phyloP scores from a whole-genome alignment of 2,797 vertebrate species.

The Glossophaga mutica region DNA sequence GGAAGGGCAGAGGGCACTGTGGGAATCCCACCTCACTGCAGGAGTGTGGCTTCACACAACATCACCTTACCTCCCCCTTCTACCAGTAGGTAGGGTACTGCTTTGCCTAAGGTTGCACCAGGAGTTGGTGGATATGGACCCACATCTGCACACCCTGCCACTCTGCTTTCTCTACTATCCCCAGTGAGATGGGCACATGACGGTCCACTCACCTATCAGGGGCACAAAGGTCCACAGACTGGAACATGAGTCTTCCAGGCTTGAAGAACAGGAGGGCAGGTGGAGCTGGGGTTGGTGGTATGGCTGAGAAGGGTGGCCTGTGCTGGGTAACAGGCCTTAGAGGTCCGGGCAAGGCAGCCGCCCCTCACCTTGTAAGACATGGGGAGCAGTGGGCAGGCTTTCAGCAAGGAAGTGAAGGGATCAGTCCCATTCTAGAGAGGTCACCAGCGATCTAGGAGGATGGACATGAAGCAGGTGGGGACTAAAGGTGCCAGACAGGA shows the following conservation, averaged over 20 bases:
- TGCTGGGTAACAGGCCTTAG: neutral
- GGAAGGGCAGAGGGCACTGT: neutral
- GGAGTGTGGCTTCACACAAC: neutral
- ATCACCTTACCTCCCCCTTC: rapidly evolving
- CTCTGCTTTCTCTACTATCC: neutral
- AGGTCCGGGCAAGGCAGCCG: neutral
- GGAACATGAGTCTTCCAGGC: neutral
- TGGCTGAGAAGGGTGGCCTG: neutral
- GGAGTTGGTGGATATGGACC: too few relatives aligned
- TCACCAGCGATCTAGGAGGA: rapidly evolving
- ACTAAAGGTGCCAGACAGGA: neutral
- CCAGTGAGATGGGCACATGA: neutral
- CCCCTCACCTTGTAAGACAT: neutral
- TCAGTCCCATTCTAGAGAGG: neutral
- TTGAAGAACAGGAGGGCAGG: neutral
- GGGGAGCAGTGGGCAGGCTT: neutral
- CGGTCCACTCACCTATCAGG: neutral
- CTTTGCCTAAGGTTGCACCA: neutral
- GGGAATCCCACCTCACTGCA: neutral
- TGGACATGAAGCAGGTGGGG: neutral
- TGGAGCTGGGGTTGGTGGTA: neutral
- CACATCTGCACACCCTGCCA: neutral
- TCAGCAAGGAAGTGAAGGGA: neutral
- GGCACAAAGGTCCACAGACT: neutral
- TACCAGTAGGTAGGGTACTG: neutral